Base-by-base conservation (phyloP, 2,113 vertebrate species). In the Rousettus leschenaultii region DNA sequence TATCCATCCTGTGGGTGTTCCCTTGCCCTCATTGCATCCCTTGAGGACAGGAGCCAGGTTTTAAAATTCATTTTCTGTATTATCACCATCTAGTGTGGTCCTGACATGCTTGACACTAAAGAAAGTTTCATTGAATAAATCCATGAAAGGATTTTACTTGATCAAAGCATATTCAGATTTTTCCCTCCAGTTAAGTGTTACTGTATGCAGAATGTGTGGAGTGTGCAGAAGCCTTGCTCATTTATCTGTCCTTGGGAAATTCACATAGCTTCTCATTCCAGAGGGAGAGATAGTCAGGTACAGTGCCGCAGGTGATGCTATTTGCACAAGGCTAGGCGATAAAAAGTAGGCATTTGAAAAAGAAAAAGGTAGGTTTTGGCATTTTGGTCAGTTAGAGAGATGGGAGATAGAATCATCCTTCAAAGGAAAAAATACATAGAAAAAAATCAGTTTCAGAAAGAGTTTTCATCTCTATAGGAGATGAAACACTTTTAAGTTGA, bases 401-500 rank as follows among this genome's bases (percentile, higher is more conserved):
- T 40, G 93, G 75, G 66, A 96, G 86, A 82, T 45, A 94, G 75
- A 96, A 78, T 63, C 33, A 87, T 65, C 43, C 57, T 95, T 88
- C 10, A 45, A 89, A 84, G 79, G 33, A 24, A 57, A 85, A 71
- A 82, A 15, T 18, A 70, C 7, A 51, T 21, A 87, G 40, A 33
- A 73, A 83, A 82, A 94, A 78, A 43, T 45, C 26, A 68, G 30
- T 90, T 96, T 95, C 38, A 78, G 74, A 84, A 85, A 45, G 71
- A 75, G 45, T 86, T 96, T 94, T 94, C 40, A 70, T 97, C 74
- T 97, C 43, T 78, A 5, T 63, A 93, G 86, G 40, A 93, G 75
- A 93, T 86, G 30, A 97, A 95, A 74, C 22, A 89, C 66, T 86
- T 96, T 91, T 66, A 94, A 91, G 86, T 92, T 87, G 74, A 89